A percentile compares a stretch with the other conserved stretches of the same genome.
Conservation (phyloP, 2,888 invertebrate genomes). For the Agrotis clavis region DNA sequence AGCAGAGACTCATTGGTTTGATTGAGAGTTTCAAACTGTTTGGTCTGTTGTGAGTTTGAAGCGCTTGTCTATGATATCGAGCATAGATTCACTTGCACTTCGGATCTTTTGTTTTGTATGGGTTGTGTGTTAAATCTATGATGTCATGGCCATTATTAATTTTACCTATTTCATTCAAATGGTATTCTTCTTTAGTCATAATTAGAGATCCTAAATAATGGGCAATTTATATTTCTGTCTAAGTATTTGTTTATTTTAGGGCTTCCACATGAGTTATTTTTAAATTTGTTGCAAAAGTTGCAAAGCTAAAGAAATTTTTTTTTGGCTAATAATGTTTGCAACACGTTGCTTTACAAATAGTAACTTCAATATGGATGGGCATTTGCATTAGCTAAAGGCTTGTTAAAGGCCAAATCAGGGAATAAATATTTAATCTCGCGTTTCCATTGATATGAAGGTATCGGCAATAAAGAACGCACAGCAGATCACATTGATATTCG, state of each 20-base stretch:
- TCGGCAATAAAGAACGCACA: no score
- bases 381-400: neutral
- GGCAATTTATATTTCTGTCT: neutral
- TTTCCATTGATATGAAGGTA: no score
- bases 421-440: no score
- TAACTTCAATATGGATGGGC: neutral
- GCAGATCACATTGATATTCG: no score
- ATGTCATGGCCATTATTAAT: neutral
- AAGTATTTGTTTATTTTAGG: neutral
- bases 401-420: neutral
- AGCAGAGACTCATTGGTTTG: constrained; percentile 62
- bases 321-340: neutral
- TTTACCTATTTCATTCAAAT: neutral
- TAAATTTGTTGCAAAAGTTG: no score
- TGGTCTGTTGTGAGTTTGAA: constrained; percentile 52
- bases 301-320: no score
- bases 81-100: no score
- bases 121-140: neutral
- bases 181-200: neutral
- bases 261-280: no score
- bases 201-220: neutral
- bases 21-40: constrained; percentile 65
- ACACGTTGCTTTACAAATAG: neutral
- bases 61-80: neutral
- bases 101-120: no score